Conservation (phyloP, 1,140 invertebrate species). For the Saxidomus purpurata region DNA sequence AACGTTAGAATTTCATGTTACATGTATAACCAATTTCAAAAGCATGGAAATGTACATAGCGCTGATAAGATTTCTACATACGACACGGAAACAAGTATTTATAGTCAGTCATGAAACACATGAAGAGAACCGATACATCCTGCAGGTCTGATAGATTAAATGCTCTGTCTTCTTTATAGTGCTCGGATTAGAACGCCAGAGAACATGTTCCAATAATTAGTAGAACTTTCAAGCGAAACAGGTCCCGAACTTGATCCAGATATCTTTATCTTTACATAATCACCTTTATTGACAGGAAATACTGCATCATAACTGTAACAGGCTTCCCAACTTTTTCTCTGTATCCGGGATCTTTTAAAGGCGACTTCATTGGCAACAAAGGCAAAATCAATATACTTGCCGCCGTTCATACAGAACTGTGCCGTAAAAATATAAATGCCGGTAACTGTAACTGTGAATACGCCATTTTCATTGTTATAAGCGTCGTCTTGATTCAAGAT, state of each 20-base stretch:
- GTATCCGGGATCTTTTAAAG: background rate
- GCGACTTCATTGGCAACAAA: background rate
- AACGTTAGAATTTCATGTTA: too few species aligned
- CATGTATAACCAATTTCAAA: too few species aligned
- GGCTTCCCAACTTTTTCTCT: background rate
- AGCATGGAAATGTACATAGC: too few species aligned
- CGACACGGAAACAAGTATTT: too few species aligned
- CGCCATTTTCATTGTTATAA: constrained; percentile 6
- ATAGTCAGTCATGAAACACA: too few species aligned
- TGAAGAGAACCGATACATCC: too few species aligned
- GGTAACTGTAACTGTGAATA: background rate
- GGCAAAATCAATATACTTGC: background rate
- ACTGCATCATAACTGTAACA: constrained; percentile 4
- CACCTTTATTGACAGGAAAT: background rate
- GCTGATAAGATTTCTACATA: too few species aligned
- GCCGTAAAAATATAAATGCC: background rate
- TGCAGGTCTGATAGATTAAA: too few species aligned
- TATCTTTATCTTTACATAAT: constrained; percentile 1
- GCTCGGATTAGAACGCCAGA: background rate
- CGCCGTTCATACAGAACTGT: background rate
- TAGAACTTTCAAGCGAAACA: background rate
- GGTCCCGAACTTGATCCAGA: background rate
- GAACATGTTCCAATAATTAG: background rate
- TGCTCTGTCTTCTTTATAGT: too few species aligned
- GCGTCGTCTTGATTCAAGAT: background rate